Evolutionary conservation across 2,113 vertebrate genomes (phyloP).

Genomic region (Emydocephalus ijimae): DNA sequence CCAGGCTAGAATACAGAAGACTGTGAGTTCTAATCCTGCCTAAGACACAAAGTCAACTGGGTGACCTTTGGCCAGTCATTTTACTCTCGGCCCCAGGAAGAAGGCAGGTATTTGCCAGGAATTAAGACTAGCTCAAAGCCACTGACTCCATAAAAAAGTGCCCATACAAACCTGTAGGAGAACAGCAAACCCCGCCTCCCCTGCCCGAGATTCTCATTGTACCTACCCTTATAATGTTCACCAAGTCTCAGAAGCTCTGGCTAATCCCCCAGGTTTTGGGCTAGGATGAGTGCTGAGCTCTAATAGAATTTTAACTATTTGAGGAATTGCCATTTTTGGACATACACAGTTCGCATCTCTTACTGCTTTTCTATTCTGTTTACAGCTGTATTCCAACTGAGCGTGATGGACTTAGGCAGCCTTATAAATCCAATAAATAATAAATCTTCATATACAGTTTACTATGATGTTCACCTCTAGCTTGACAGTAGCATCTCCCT

Average conservation of each 20-base stretch:
- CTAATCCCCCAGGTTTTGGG: neutral
- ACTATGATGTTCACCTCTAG: neutral
- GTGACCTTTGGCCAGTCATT: neutral
- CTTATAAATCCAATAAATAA: neutral
- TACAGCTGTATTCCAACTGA: neutral
- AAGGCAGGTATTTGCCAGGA: neutral
- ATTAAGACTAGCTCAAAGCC: neutral
- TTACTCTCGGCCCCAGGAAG: neutral
- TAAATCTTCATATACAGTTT: neutral
- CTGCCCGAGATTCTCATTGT: neutral
- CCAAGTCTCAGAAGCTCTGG: neutral
- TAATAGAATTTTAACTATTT: neutral
- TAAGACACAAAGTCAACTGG: neutral
- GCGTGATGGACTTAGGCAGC: neutral
- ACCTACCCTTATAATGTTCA: neutral
- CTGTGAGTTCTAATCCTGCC: neutral
- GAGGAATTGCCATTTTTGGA: neutral
- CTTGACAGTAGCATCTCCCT: neutral
- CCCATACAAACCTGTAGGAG: neutral
- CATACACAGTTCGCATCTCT: neutral
- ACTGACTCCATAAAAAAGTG: neutral
- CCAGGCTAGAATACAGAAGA: neutral
- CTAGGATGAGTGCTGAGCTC: neutral
- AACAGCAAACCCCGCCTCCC: neutral
- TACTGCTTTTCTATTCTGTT: neutral